phyloP scores from a whole-genome alignment of 2,888 invertebrate species.

The Orthosia cruda region DNA sequence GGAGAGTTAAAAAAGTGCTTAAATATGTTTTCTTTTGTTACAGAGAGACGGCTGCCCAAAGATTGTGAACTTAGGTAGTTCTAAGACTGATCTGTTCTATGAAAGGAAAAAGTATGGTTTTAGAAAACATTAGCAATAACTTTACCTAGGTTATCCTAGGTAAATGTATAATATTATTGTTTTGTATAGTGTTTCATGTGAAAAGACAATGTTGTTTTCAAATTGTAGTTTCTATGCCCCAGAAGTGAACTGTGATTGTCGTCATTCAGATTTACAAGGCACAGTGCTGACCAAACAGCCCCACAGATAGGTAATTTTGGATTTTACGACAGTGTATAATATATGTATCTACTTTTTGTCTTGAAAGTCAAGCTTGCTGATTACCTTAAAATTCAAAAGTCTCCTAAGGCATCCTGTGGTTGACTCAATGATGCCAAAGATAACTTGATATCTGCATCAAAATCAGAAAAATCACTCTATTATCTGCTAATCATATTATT shows the following conservation, averaged over 20 bases:
- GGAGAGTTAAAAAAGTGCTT: too few species aligned
- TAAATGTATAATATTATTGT: conserved; percentile 14
- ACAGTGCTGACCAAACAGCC: neutral
- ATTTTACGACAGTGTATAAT: neutral
- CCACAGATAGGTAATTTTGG: neutral
- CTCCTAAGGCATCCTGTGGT: neutral
- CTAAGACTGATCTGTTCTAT: conserved; percentile 99
- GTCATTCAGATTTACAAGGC: neutral
- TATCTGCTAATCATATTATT: too few species aligned
- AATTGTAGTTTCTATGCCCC: neutral
- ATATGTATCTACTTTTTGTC: too few species aligned
- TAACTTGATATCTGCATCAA: neutral
- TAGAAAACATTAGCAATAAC: conserved; percentile 95
- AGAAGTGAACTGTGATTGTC: conserved; percentile 19
- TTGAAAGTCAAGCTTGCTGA: neutral
- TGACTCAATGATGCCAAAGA: neutral
- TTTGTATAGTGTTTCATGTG: conserved; percentile 34
- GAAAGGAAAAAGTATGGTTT: conserved; percentile 99
- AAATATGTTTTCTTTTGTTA: conserved; percentile 72
- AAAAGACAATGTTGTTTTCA: neutral
- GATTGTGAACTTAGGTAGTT: conserved; percentile 99
- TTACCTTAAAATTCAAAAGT: neutral
- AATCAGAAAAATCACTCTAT: too few species aligned
- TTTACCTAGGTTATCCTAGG: conserved; percentile 32
- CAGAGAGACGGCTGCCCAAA: conserved; percentile 99